These are phyloP conservation scores for Homalodisca vitripennis DNA, from an alignment of 1,140 invertebrate genomes.

Conservation along the genomic window DNA sequence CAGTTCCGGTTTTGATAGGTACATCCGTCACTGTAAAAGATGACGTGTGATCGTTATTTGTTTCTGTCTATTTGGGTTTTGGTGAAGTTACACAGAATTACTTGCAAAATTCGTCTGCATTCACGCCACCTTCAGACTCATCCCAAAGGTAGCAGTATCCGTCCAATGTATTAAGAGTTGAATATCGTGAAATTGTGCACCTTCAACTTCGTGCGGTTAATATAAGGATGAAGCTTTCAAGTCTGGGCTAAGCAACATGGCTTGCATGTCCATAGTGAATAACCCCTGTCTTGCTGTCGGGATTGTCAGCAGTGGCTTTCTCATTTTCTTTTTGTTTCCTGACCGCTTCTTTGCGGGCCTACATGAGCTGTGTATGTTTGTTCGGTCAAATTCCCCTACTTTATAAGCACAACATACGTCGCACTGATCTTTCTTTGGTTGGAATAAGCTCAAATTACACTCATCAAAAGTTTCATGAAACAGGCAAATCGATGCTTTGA, in stretches of 20 bases:
- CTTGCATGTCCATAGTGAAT: constrained; percentile 29
- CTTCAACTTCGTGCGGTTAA: too few species aligned
- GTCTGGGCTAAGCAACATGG: not conserved
- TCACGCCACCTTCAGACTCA: not conserved
- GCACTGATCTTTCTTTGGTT: too few species aligned
- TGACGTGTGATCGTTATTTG: too few species aligned
- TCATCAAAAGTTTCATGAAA: constrained; percentile 8
- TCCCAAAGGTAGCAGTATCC: too few species aligned
- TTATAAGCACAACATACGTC: too few species aligned
- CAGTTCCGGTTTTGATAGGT: too few species aligned
- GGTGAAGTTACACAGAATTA: too few species aligned
- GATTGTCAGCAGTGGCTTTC: not conserved
- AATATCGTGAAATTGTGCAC: constrained; percentile 11
- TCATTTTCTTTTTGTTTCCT: constrained; percentile 23
- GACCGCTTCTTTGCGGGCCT: not conserved
- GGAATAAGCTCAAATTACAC: too few species aligned
- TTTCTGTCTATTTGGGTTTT: too few species aligned
- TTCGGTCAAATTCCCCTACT: constrained; percentile 27
- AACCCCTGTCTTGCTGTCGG: constrained; percentile 8
- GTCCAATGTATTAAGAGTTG: not conserved
- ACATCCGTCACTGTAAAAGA: too few species aligned
- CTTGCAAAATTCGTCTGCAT: constrained; percentile 30
- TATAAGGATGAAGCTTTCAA: not conserved
- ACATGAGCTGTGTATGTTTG: constrained; percentile 4
- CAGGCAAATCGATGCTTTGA: not conserved